phyloP scores from a whole-genome alignment of 2,113 vertebrate species.

The Colinus virginianus region DNA sequence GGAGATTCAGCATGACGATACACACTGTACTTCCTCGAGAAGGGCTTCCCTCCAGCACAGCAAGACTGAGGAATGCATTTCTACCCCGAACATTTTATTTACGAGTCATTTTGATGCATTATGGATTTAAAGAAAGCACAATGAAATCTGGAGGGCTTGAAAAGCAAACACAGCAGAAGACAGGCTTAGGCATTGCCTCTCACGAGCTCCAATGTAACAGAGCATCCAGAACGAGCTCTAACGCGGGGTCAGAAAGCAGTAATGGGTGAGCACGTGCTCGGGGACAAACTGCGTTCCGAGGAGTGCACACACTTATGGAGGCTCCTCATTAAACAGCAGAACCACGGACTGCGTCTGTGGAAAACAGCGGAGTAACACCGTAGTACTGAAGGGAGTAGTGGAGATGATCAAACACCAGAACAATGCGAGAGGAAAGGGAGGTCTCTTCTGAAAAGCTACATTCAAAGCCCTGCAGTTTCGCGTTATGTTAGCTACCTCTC shows the following conservation, averaged over 20 bases:
- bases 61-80: not conserved
- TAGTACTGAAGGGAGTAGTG: accelerated
- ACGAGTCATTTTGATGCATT: not conserved
- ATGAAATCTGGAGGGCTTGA: not conserved
- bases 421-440: not conserved
- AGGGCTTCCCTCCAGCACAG: not conserved
- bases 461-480: not conserved
- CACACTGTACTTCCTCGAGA: not conserved
- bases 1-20: not conserved
- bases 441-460: not conserved
- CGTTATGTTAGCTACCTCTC: not conserved
- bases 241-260: not conserved
- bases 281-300: no score
- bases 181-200: not conserved
- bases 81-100: not conserved
- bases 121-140: not conserved
- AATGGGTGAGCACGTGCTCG: not conserved
- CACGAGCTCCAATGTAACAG: not conserved
- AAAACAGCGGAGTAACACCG: not conserved
- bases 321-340: not conserved
- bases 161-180: not conserved
- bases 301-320: not conserved
- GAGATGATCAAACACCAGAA: not conserved
- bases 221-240: not conserved
- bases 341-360: accelerated